phyloP scores from a whole-genome alignment of 2,888 invertebrate species.

The Steromphala cineraria region DNA sequence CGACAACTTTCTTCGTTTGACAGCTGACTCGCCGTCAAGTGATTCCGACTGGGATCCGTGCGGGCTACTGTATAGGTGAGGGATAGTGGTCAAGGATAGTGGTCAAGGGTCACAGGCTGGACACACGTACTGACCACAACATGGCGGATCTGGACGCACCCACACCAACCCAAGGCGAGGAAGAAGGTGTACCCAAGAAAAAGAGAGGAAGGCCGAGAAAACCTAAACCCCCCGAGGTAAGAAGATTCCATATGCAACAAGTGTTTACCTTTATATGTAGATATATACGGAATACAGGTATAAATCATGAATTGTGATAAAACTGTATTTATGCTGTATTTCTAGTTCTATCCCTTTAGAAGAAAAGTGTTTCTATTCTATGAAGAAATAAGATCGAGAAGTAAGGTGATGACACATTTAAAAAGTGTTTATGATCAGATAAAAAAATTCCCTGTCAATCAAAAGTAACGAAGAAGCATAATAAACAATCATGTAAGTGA shows the following conservation, averaged over 20 bases:
- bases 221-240: slow-evolving; percentile 51
- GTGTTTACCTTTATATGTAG: neutral
- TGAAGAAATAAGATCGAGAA: too few species aligned
- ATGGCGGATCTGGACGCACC: neutral
- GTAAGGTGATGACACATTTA: too few species aligned
- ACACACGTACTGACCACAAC: neutral
- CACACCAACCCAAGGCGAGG: neutral
- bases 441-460: too few species aligned
- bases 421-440: too few species aligned
- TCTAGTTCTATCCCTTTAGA: too few species aligned
- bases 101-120: neutral
- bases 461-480: too few species aligned
- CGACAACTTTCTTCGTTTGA: slow-evolving; percentile 4
- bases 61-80: neutral
- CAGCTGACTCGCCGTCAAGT: neutral
- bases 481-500: too few species aligned
- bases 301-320: too few species aligned
- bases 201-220: slow-evolving; percentile 53
- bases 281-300: too few species aligned
- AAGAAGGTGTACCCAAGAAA: slow-evolving; percentile 33
- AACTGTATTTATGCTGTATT: too few species aligned
- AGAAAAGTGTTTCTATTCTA: too few species aligned
- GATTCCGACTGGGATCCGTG: neutral
- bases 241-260: slow-evolving; percentile 15
- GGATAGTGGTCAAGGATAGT: neutral